Percentiles rank a stretch among this genome's conserved stretches.
Evolutionary conservation across 1,140 invertebrate genomes (phyloP).

Genomic region (Prorops nasuta): DNA sequence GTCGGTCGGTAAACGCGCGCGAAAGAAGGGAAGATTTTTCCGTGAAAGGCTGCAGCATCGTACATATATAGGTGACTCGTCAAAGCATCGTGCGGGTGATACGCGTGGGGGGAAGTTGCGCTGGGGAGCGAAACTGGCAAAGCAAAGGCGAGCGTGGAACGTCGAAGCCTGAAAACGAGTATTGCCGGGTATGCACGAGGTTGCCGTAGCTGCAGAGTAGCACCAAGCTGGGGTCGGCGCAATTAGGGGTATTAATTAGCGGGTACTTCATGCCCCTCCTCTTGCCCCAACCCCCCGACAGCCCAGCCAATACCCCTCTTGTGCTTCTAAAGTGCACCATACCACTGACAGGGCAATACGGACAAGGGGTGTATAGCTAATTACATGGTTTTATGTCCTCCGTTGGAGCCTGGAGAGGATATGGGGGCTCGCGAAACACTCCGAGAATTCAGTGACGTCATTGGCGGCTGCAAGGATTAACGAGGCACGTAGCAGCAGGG

Average conservation of each 20-base stretch:
- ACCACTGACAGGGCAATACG: constrained; percentile 38
- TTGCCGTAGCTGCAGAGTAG: constrained; percentile 6
- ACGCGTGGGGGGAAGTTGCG: constrained; percentile 12
- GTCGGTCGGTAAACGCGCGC: too few relatives aligned
- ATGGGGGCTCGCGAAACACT: constrained; percentile 18
- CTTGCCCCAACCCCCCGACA: constrained; percentile 17
- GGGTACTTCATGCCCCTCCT: constrained; percentile 40
- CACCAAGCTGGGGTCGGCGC: constrained; percentile 44
- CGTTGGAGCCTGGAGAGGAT: constrained; percentile 1
- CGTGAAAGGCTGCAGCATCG: not conserved
- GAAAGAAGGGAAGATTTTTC: constrained; percentile 5
- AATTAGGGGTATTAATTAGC: constrained; percentile 58
- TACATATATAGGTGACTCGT: not conserved
- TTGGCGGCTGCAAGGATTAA: constrained; percentile 1
- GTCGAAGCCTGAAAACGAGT: constrained; percentile 25
- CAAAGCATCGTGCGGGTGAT: too few relatives aligned
- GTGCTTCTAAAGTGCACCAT: constrained; percentile 35
- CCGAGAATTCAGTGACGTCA: constrained; percentile 26
- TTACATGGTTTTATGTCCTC: constrained; percentile 45
- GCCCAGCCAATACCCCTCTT: constrained; percentile 9
- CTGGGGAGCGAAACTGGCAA: constrained; percentile 13
- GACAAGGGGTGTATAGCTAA: constrained; percentile 46
- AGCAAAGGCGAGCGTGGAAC: constrained; percentile 16
- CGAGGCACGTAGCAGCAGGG: constrained; percentile 5
- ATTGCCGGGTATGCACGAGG: constrained; percentile 16